Conservation (phyloP, 2,797 vertebrate species). For the Melanotaenia boesemani region DNA sequence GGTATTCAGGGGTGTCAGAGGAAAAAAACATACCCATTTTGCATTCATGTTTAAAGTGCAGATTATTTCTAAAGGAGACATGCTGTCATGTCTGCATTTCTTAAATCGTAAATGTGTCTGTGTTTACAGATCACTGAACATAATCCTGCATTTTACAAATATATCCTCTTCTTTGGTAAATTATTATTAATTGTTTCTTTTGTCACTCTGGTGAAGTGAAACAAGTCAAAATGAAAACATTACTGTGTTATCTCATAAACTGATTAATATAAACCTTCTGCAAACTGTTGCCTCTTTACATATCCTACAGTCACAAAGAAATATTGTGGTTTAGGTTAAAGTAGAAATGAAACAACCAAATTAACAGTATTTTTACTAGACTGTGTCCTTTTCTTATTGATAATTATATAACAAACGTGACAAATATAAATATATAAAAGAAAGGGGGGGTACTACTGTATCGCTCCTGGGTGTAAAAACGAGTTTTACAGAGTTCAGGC, state of each 20-base stretch:
- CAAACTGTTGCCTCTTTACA: neutral
- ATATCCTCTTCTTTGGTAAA: neutral
- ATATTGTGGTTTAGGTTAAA: neutral
- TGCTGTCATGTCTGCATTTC: neutral
- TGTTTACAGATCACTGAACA: neutral
- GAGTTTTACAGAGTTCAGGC: too few relatives aligned
- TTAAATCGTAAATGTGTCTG: neutral
- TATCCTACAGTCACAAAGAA: neutral
- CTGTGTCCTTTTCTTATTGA: too few relatives aligned
- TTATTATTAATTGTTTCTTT: neutral
- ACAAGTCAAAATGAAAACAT: neutral
- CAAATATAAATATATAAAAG: too few relatives aligned
- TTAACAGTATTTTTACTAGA: too few relatives aligned
- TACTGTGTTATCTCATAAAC: neutral
- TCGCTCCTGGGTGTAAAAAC: too few relatives aligned
- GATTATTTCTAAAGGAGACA: neutral
- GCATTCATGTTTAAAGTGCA: neutral
- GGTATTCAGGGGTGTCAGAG: neutral
- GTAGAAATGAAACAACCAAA: too few relatives aligned
- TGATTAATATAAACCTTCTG: neutral
- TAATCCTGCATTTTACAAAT: neutral
- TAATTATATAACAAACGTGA: too few relatives aligned
- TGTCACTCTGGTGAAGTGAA: neutral
- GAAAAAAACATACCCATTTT: neutral
- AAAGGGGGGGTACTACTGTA: too few relatives aligned